phyloP scores from a whole-genome alignment of 2,888 invertebrate species.

The Mechanitis mazaeus region DNA sequence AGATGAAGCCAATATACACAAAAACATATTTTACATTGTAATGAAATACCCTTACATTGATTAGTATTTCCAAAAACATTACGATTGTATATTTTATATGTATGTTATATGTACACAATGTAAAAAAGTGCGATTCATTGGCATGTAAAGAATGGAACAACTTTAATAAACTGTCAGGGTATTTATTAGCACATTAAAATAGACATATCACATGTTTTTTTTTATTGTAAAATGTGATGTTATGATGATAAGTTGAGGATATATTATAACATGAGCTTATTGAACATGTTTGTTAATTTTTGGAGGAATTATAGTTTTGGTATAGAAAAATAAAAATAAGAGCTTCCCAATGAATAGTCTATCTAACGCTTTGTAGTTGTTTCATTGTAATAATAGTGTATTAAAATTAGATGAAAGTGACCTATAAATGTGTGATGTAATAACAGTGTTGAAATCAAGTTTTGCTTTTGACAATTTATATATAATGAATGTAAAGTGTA shows the following conservation, averaged over 20 bases:
- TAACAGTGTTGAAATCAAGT: conserved; percentile 29
- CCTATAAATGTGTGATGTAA: background rate
- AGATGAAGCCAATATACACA: background rate
- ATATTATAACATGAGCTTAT: conserved; percentile 32
- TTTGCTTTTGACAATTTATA: conserved; percentile 40
- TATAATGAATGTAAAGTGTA: conserved; percentile 16
- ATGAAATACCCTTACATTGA: conserved; percentile 1
- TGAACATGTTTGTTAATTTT: conserved; percentile 33
- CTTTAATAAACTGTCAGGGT: conserved; percentile 24
- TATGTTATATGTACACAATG: conserved; percentile 1
- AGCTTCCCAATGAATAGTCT: conserved; percentile 30
- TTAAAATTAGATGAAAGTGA: conserved; percentile 16
- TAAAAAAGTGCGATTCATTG: background rate
- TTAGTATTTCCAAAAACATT: conserved; percentile 2
- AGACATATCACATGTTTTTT: conserved; percentile 27
- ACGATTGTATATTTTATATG: conserved; percentile 5
- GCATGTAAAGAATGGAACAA: conserved; percentile 2
- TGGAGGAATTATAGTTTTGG: conserved; percentile 26
- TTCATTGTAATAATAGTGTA: conserved; percentile 31
- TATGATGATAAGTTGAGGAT: conserved; percentile 20
- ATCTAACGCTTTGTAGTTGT: conserved; percentile 38
- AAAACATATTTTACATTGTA: background rate
- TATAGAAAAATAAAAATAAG: conserved; percentile 28
- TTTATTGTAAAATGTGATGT: conserved; percentile 11
- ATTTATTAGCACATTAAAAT: conserved; percentile 22